These are phyloP conservation scores for Scopus umbretta DNA, from an alignment of 2,113 vertebrate genomes.

Conservation along the genomic window DNA sequence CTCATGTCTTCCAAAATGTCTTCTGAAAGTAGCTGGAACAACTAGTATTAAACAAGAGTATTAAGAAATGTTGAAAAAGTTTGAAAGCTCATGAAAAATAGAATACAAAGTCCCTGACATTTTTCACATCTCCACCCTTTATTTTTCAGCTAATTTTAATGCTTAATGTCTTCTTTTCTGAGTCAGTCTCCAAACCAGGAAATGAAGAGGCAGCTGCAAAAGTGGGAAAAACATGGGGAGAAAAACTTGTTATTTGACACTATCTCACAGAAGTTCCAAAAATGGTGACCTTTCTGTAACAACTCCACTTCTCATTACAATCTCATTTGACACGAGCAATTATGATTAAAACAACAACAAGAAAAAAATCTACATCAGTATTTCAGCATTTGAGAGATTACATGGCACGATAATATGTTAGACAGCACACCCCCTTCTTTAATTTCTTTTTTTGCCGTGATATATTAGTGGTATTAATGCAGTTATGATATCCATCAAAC, in stretches of 20 bases:
- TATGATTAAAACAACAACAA: conserved; percentile 30
- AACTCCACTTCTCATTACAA: conserved; percentile 37
- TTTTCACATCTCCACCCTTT: conserved; percentile 64
- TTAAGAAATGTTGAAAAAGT: conserved; percentile 23
- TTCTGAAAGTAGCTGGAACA: conserved; percentile 19
- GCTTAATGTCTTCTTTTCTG: conserved; percentile 50
- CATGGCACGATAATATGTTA: not conserved
- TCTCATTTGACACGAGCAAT: conserved; percentile 54
- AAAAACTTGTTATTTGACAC: conserved; percentile 59
- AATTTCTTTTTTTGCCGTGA: not conserved
- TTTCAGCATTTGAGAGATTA: not conserved
- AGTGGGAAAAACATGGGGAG: conserved; percentile 58
- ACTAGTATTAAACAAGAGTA: conserved; percentile 1
- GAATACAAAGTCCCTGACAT: conserved; percentile 40
- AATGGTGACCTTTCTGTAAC: conserved; percentile 51
- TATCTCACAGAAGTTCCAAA: conserved; percentile 35
- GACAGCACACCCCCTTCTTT: not conserved
- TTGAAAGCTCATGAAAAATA: conserved; percentile 46
- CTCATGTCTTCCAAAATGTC: not conserved
- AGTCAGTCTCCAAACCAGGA: conserved; percentile 54
- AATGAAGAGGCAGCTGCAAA: conserved; percentile 66
- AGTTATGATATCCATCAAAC: not conserved
- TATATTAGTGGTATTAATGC: not conserved
- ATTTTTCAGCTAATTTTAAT: conserved; percentile 62
- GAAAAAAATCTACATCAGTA: not conserved